Evolutionary conservation across 2,888 invertebrate genomes (phyloP).

Genomic region (Cryptophagus acutangulus): DNA sequence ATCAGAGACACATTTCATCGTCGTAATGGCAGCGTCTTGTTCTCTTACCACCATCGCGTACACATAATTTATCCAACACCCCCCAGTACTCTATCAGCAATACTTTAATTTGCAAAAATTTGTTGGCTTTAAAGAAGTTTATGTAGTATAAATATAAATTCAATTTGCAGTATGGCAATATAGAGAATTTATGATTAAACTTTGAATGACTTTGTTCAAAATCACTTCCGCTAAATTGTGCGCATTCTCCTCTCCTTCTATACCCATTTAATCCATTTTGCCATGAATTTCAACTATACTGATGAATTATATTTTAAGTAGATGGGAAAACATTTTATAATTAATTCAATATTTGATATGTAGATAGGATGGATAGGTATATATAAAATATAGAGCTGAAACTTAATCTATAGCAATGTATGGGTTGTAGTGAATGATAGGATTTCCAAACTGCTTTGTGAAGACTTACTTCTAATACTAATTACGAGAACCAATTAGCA

Average conservation of each 20-base stretch:
- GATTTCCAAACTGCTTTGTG: conserved; percentile 46
- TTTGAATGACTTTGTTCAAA: conserved; percentile 45
- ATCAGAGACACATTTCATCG: conserved; percentile 48
- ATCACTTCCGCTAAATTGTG: conserved; percentile 45
- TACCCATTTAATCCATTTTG: conserved; percentile 44
- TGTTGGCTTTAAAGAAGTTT: background rate
- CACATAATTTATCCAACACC: too few species aligned
- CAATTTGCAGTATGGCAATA: conserved; percentile 5
- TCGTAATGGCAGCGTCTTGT: conserved; percentile 46
- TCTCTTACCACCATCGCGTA: too few species aligned
- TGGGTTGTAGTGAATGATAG: conserved; percentile 28
- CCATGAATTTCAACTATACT: too few species aligned
- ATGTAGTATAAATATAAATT: conserved; percentile 9
- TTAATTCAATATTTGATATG: too few species aligned
- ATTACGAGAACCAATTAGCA: conserved; percentile 48
- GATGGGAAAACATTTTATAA: too few species aligned
- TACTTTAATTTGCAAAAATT: background rate
- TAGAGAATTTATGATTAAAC: conserved; percentile 45
- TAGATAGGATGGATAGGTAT: background rate
- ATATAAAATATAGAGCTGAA: conserved; percentile 1
- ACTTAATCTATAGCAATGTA: conserved; percentile 13
- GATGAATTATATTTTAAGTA: too few species aligned
- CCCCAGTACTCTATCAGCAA: too few species aligned
- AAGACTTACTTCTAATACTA: conserved; percentile 48
- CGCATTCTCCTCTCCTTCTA: conserved; percentile 44